phyloP scores from a whole-genome alignment of 2,888 invertebrate genomes.

The Philonicus albiceps region DNA sequence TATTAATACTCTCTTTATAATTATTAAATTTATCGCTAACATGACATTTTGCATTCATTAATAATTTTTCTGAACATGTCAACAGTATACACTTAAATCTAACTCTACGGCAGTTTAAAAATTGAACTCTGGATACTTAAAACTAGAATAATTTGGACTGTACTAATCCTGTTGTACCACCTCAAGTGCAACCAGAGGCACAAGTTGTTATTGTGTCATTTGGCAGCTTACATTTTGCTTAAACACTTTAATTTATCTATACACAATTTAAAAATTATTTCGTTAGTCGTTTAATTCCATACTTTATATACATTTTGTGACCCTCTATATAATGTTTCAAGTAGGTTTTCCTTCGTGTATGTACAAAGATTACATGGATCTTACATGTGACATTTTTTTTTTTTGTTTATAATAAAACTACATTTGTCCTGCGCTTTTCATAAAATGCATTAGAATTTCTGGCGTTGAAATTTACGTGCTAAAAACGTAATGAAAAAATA shows the following conservation, averaged over 20 bases:
- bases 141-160: not conserved
- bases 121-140: not conserved
- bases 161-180: not conserved
- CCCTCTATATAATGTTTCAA: not conserved
- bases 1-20: constrained; percentile 1
- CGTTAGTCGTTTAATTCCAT: not conserved
- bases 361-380: not conserved
- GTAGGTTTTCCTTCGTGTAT: not conserved
- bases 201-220: not conserved
- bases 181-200: not conserved
- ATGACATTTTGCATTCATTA: constrained; percentile 15
- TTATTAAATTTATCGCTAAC: not conserved
- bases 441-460: not conserved
- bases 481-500: not conserved
- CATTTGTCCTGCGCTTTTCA: not conserved
- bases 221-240: not conserved
- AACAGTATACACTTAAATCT: not conserved
- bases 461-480: not conserved
- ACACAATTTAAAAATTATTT: not conserved
- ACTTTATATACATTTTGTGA: not conserved
- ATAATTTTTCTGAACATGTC: not conserved
- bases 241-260: not conserved
- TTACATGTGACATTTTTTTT: not conserved
- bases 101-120: not conserved
- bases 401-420: not conserved